Percentiles rank a stretch among this genome's conserved stretches.
Conservation (phyloP, 2,888 invertebrate genomes). For the Dendrolimus houi region DNA sequence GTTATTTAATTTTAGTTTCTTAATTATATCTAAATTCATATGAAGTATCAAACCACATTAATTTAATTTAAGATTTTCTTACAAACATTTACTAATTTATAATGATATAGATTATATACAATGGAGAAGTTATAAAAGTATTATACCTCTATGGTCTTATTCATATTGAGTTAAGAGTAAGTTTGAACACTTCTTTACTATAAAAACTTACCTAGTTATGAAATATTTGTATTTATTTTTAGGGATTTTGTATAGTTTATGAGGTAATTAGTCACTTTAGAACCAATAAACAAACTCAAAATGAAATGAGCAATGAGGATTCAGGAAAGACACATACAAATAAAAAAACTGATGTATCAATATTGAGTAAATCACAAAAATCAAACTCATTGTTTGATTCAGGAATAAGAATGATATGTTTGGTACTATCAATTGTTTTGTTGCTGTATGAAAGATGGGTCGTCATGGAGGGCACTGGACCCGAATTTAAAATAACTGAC, state of each 20-base stretch:
- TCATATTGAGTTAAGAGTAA: no score
- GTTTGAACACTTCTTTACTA: no score
- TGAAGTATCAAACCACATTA: no score
- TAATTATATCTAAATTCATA: no score
- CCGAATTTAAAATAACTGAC: slow-evolving; percentile 89
- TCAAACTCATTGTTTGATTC: slow-evolving; percentile 9
- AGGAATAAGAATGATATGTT: slow-evolving; percentile 64
- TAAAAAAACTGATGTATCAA: background rate
- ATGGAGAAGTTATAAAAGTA: background rate
- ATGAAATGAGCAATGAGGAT: background rate
- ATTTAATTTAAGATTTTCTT: no score
- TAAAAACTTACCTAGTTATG: background rate
- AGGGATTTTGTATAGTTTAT: slow-evolving; percentile 81
- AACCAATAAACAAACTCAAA: background rate
- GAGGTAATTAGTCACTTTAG: slow-evolving; percentile 67
- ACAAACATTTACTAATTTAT: no score
- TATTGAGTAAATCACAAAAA: background rate
- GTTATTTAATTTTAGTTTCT: no score
- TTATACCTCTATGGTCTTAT: no score
- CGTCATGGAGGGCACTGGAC: slow-evolving; percentile 87
- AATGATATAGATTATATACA: no score
- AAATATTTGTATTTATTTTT: slow-evolving; percentile 27
- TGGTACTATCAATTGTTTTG: slow-evolving; percentile 63
- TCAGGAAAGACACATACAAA: background rate
- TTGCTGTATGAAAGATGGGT: slow-evolving; percentile 81